Evolutionary conservation across 2,888 invertebrate species (phyloP), one percentile per base, ranked within the genome.

Genomic region (Trisateles emortualis): DNA sequence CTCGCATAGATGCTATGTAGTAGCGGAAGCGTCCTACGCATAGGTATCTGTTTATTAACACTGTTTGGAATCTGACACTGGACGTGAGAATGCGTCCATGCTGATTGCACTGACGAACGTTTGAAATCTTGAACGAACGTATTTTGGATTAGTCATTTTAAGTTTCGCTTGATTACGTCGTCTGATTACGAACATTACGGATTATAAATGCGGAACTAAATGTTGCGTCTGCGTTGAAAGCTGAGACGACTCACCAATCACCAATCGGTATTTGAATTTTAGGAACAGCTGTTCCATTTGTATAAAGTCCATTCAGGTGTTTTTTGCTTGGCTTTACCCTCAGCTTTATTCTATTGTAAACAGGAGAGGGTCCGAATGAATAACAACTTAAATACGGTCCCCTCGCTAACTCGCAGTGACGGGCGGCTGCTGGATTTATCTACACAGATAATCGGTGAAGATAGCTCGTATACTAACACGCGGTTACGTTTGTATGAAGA

Each of bases 371-470:
- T 73, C 72, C 68, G 65, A 79, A 74, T 76, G 75, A 87, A 83
- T 84, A 86, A 84, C 80, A 84, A 82, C 79, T 75, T 72, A 67
- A 75, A 74, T 67, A 62, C 55, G 54, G 74, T 78, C 81, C 87
- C 86, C 86, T 83, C 74, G 64, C 53, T 66, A 55, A 64, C 69
- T 61, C 68, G 62, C 74, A 57, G 45, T 61, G 73, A 70, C 74
- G 78, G 73, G 69, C 74, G 78, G 78, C 78, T 77, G 83, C 76
- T 77, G 77, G 76, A 71, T 81, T 82, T 88, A 87, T 87, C 83
- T 78, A 67, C 69, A 69, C 60, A 79, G 88, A 88, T 88, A 81
- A 88, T 89, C 86, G 60, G 54, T 42, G 71, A 71, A 51, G 75
- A 81, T 82, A 79, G 55, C 65, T 47, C 42, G 50, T 46, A 64